These are phyloP conservation scores for Stichopus chloronotus DNA, from an alignment of 35 echinoderm and acorn worm species.

Conservation along the genomic window DNA sequence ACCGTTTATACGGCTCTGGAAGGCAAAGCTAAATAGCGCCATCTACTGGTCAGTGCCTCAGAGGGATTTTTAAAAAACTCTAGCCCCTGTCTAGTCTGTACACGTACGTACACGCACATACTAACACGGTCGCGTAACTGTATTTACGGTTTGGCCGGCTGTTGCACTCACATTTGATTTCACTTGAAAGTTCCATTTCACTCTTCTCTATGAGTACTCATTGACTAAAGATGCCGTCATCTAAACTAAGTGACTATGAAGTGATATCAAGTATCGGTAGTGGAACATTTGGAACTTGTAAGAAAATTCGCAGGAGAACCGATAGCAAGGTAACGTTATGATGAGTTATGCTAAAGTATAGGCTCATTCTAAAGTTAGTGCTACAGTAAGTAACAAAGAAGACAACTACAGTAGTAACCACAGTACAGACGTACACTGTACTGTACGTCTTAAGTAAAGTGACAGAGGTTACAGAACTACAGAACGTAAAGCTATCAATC, in stretches of 20 bases:
- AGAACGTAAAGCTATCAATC: too few species aligned
- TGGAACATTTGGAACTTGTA: slow-evolving; percentile 92
- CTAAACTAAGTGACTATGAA: slow-evolving; percentile 86
- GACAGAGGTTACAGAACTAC: background rate
- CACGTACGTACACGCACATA: too few species aligned
- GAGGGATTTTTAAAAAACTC: slow-evolving; percentile 7
- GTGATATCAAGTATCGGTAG: slow-evolving; percentile 78
- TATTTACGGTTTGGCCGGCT: too few species aligned
- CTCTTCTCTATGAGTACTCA: too few species aligned
- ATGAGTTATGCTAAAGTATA: background rate
- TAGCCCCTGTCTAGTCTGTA: too few species aligned
- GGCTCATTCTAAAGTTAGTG: background rate
- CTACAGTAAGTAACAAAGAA: background rate
- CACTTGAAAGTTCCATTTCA: too few species aligned
- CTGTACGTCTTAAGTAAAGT: background rate
- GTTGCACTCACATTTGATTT: too few species aligned
- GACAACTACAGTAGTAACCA: background rate
- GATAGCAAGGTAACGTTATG: slow-evolving; percentile 80
- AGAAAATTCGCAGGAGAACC: slow-evolving; percentile 82
- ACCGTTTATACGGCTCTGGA: too few species aligned
- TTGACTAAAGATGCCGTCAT: slow-evolving; percentile 69
- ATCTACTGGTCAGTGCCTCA: background rate
- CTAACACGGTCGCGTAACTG: too few species aligned
- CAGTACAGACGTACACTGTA: background rate
- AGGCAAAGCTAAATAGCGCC: background rate